phyloP scores from a whole-genome alignment of 2,888 invertebrate species.

The Trissolcus japonicus region DNA sequence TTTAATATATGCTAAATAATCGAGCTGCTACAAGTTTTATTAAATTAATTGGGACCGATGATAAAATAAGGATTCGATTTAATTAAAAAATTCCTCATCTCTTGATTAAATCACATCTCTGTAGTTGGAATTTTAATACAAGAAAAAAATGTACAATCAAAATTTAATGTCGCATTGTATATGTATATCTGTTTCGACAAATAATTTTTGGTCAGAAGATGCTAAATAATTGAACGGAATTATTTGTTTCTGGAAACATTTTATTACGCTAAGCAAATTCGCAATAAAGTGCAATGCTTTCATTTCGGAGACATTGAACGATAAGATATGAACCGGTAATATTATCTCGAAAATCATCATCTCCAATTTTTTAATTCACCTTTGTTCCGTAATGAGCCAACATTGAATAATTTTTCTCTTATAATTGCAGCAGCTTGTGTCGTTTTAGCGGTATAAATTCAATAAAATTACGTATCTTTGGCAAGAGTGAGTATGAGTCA shows the following conservation, averaged over 20 bases:
- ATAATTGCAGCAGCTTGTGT: slow-evolving; percentile 35
- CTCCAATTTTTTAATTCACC: slow-evolving; percentile 37
- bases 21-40: too few species aligned
- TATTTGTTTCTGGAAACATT: slow-evolving; percentile 1
- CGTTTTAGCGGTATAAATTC: slow-evolving; percentile 36
- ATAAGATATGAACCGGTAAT: slow-evolving; percentile 35
- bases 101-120: background rate
- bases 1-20: too few species aligned
- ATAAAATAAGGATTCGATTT: too few species aligned
- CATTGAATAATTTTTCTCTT: slow-evolving; percentile 46
- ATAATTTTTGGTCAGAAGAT: too few species aligned
- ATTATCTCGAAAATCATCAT: slow-evolving; percentile 38
- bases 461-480: slow-evolving; percentile 43
- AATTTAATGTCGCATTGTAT: too few species aligned
- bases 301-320: slow-evolving; percentile 28
- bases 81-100: too few species aligned
- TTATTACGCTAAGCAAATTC: background rate
- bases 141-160: background rate
- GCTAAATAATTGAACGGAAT: too few species aligned
- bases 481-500: slow-evolving; percentile 36
- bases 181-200: too few species aligned
- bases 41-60: too few species aligned
- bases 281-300: slow-evolving; percentile 9
- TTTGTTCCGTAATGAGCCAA: slow-evolving; percentile 43
- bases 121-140: background rate